Evolutionary conservation across 2,113 vertebrate genomes (phyloP).

Genomic region (Arizona elegans): DNA sequence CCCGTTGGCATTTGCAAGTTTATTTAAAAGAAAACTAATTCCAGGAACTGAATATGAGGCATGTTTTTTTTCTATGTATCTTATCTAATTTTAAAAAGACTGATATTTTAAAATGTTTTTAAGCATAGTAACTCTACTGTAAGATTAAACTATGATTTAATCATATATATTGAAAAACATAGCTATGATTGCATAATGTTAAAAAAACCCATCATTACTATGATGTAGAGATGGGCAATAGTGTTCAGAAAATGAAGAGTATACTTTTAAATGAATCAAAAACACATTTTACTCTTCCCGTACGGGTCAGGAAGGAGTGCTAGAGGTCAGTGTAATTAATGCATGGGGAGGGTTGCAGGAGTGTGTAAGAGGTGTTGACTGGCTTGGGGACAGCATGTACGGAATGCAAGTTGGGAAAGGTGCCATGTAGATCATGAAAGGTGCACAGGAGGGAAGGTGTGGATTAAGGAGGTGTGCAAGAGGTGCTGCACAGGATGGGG

Average conservation of each 20-base stretch:
- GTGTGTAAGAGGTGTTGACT: neutral
- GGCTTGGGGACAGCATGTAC: neutral
- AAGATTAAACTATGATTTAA: neutral
- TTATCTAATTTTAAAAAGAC: neutral
- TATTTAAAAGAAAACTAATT: constrained; percentile 13
- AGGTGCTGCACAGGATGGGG: neutral
- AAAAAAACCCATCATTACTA: neutral
- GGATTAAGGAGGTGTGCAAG: neutral
- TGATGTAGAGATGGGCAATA: neutral
- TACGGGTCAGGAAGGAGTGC: neutral
- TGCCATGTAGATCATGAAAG: neutral
- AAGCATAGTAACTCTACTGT: neutral
- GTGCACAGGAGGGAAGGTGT: neutral
- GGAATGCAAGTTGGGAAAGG: neutral
- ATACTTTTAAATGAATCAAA: neutral
- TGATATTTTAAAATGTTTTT: neutral
- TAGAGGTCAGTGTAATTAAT: neutral
- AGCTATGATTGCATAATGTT: neutral
- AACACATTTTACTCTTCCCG: neutral
- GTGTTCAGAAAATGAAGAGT: neutral
- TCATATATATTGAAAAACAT: neutral
- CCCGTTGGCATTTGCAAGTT: constrained; percentile 25
- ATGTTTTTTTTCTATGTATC: neutral
- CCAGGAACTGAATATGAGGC: neutral
- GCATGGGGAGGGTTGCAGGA: neutral